Evolutionary conservation across 2,113 vertebrate species (phyloP).

Genomic region (Lepus europaeus): DNA sequence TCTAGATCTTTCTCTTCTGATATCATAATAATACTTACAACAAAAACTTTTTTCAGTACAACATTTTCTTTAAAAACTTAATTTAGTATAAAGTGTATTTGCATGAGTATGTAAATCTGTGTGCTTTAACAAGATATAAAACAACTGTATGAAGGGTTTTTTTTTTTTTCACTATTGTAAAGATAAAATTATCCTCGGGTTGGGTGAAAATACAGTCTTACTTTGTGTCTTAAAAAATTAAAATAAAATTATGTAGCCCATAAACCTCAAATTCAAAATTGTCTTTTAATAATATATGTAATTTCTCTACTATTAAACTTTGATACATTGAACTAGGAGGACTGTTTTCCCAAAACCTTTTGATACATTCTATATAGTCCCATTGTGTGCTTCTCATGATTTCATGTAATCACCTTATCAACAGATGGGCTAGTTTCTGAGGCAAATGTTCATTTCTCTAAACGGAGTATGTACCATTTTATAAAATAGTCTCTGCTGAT

Average conservation of each 20-base stretch:
- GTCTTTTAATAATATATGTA: slow-evolving; percentile 21
- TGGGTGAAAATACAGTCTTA: not conserved
- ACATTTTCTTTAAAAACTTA: slow-evolving; percentile 25
- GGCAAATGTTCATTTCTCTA: not conserved
- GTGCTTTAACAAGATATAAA: slow-evolving; percentile 61
- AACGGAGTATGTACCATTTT: not conserved
- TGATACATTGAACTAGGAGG: not conserved
- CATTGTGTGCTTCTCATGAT: not conserved
- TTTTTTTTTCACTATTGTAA: not conserved
- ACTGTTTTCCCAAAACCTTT: not conserved
- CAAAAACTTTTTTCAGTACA: not conserved
- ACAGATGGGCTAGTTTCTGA: not conserved
- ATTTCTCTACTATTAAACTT: slow-evolving; percentile 13
- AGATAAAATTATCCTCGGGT: not conserved
- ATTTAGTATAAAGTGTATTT: not conserved
- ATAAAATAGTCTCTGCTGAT: slow-evolving; percentile 29
- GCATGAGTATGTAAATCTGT: not conserved
- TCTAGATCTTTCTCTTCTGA: not conserved
- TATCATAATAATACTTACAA: not conserved
- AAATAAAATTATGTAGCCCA: not conserved
- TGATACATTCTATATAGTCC: not conserved
- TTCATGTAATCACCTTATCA: not conserved
- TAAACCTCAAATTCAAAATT: slow-evolving; percentile 32
- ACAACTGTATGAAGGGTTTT: not conserved
- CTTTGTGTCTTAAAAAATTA: not conserved